These are phyloP conservation scores for Indicator maculatus DNA, from an alignment of 2,113 vertebrate species.

Conservation along the genomic window DNA sequence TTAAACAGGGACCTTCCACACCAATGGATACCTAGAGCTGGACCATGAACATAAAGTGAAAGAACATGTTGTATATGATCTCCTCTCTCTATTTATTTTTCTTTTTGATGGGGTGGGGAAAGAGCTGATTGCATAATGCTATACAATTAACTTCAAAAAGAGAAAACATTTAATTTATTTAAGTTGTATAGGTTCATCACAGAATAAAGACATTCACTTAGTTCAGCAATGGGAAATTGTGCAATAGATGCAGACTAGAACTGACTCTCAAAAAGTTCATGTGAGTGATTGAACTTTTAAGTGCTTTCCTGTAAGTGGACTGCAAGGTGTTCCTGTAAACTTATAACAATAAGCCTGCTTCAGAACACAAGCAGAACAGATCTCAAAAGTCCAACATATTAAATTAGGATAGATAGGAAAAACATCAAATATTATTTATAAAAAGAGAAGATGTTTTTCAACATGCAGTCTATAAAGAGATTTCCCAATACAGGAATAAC, in stretches of 20 bases:
- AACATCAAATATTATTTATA: neutral
- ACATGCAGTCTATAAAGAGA: neutral
- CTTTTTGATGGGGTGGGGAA: fast-evolving
- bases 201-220: neutral
- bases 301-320: neutral
- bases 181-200: neutral
- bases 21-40: neutral
- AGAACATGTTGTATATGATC: neutral
- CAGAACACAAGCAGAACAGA: neutral
- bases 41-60: neutral
- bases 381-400: neutral
- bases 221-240: neutral
- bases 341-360: neutral
- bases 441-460: neutral
- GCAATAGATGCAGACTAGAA: neutral
- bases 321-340: neutral
- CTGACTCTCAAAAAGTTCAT: neutral
- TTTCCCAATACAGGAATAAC: neutral
- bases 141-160: neutral
- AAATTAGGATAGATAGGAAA: neutral
- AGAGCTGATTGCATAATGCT: neutral
- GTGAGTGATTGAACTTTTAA: neutral
- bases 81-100: neutral
- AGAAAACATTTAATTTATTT: neutral
- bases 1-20: neutral